These are phyloP conservation scores for Lepus europaeus DNA, from an alignment of 2,113 vertebrate genomes.

Conservation along the genomic window DNA sequence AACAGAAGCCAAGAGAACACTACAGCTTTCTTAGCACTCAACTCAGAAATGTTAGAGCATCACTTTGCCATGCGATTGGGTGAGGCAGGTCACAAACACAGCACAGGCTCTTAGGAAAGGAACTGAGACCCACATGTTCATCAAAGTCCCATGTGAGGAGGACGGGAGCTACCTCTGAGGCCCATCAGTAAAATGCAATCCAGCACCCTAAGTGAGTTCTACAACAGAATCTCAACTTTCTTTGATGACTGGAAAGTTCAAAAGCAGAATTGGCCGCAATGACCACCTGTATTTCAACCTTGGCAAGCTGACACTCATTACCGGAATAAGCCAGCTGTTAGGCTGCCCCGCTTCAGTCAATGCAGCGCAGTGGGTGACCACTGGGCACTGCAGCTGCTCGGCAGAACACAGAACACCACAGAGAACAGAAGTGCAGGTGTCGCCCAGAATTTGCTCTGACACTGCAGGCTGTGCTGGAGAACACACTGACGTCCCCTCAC, in stretches of 20 bases:
- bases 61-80: neutral
- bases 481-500: accelerated
- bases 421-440: neutral
- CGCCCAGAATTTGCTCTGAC: accelerated
- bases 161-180: neutral
- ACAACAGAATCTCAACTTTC: neutral
- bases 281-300: neutral
- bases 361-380: accelerated
- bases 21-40: no score
- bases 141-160: neutral
- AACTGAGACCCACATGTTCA: neutral
- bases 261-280: neutral
- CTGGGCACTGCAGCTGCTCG: neutral
- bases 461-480: no score
- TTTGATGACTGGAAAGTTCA: neutral
- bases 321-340: accelerated
- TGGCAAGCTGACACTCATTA: neutral
- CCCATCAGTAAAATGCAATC: neutral
- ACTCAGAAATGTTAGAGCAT: neutral
- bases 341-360: neutral
- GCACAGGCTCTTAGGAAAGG: neutral
- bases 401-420: neutral
- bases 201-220: neutral
- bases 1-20: neutral
- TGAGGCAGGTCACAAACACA: neutral